phyloP scores from a whole-genome alignment of 2,888 invertebrate species.

The Luffia ferchaultella region DNA sequence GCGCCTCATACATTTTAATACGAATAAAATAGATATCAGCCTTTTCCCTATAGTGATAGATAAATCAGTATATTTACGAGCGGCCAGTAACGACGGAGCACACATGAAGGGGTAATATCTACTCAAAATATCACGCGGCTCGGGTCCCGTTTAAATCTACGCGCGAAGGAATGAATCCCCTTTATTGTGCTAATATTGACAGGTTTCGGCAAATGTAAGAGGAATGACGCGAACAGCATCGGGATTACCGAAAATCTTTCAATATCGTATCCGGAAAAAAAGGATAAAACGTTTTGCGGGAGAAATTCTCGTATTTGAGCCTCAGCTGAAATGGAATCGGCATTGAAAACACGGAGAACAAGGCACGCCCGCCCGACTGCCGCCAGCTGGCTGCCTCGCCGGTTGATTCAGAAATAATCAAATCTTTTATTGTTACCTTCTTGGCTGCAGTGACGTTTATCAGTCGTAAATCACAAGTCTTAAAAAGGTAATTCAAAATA shows the following conservation, averaged over 20 bases:
- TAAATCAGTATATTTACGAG: background rate
- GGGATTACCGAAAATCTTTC: background rate
- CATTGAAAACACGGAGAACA: background rate
- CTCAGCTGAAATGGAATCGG: background rate
- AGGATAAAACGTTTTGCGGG: background rate
- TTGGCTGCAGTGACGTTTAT: background rate
- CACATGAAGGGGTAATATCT: background rate
- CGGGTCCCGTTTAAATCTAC: background rate
- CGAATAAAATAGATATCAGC: background rate
- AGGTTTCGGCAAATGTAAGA: background rate
- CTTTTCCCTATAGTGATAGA: background rate
- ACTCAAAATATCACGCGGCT: background rate
- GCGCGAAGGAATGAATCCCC: background rate
- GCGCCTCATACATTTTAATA: background rate
- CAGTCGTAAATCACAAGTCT: background rate
- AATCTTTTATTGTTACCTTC: background rate
- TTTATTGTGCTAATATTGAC: background rate
- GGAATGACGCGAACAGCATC: background rate
- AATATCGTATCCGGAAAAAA: background rate
- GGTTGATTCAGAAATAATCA: background rate
- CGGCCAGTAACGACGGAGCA: background rate
- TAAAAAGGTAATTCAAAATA: too few species aligned
- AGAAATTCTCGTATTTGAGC: background rate
- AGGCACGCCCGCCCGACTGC: background rate
- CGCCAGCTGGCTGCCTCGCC: too few species aligned